Conservation (phyloP, 2,888 invertebrate genomes). For the Nomada ferruginata region DNA sequence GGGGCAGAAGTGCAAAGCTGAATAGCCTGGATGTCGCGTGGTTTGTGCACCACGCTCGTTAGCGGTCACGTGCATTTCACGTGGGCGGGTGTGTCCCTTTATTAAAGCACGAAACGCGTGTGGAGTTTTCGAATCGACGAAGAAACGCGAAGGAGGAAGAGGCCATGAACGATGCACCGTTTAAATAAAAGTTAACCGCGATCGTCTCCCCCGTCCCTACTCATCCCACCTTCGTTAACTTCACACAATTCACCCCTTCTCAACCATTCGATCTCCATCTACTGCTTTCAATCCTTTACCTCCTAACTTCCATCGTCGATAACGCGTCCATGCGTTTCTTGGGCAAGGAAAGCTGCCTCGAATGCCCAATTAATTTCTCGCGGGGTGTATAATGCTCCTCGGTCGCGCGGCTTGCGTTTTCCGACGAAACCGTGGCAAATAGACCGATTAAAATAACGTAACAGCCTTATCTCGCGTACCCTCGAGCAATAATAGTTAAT, state of each 20-base stretch:
- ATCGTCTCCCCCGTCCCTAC: background rate
- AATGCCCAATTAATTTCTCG: slow-evolving; percentile 8
- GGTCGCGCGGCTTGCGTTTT: slow-evolving; percentile 26
- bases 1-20: background rate
- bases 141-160: background rate
- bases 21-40: slow-evolving; percentile 8
- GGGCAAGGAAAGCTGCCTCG: background rate
- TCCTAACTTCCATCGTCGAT: slow-evolving; percentile 1
- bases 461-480: slow-evolving; percentile 58
- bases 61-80: slow-evolving; percentile 38
- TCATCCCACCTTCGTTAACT: slow-evolving; percentile 1
- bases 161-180: slow-evolving; percentile 1
- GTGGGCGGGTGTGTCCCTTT: slow-evolving; percentile 13
- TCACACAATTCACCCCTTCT: background rate
- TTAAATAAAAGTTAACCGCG: slow-evolving; percentile 30
- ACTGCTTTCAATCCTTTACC: background rate
- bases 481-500: slow-evolving; percentile 54
- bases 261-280: background rate
- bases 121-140: slow-evolving; percentile 21
- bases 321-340: slow-evolving; percentile 10
- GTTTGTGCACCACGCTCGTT: slow-evolving; percentile 31
- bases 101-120: slow-evolving; percentile 34
- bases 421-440: slow-evolving; percentile 48
- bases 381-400: slow-evolving; percentile 22
- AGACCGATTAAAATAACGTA: slow-evolving; percentile 59